Evolutionary conservation across 2,888 invertebrate species (phyloP), one percentile per base, ranked within the genome.

Genomic region (Junonia oenone): DNA sequence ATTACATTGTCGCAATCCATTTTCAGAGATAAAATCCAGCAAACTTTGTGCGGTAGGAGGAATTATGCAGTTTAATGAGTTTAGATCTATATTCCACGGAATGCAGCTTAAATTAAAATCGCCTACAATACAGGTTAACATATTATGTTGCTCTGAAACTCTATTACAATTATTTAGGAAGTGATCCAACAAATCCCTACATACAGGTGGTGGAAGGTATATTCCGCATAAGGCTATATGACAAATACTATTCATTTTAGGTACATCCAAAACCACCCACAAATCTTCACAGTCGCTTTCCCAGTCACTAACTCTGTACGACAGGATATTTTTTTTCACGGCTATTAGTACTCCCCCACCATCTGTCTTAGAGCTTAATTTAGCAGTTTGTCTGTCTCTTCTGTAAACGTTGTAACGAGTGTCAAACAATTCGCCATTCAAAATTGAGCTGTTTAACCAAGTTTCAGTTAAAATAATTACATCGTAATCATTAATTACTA

Each of bases 131-230:
- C n/a, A n/a, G n/a, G n/a, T n/a, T n/a, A n/a, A n/a, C n/a, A n/a
- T n/a, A n/a, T n/a, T n/a, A n/a, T n/a, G n/a, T n/a, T n/a, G n/a
- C n/a, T n/a, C n/a, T 9, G 27, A 29, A 13, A 50, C 29, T 11
- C 51, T 40, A 38, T 51, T 51, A 31, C 51, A 51, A 31, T 51
- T 51, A 15, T 40, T 40, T 29, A 40, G 29, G 29, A 51, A 51
- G 11, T 9, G 1, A 29, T 43, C 29, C n/a, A 51, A 40, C 15
- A 51, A 15, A 2, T 11, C 29, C 9, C 27, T 48, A 22, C n/a
- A 22, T 2, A 48, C 48, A 5, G 46, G 46, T 46, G 46, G 31
- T 5, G 46, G 46, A 1, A 46, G 13, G 14, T 46, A 31, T 9
- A 46, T 11, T 3, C 13, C 22, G 27, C 45, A 45, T 1, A 45